phyloP scores from a whole-genome alignment of 2,888 invertebrate genomes.

The Aphidius colemani region DNA sequence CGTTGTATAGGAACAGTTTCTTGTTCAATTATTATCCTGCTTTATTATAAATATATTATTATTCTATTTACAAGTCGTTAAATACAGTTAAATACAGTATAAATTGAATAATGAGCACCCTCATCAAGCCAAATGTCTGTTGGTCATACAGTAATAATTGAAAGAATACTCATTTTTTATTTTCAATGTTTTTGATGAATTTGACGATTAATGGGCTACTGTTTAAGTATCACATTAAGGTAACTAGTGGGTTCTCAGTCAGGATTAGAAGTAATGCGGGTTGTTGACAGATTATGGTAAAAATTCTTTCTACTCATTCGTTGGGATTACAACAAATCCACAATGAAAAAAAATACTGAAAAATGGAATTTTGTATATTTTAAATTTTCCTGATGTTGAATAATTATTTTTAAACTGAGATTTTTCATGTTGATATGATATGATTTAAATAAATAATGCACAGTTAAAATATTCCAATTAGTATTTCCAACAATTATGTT shows the following conservation, averaged over 20 bases:
- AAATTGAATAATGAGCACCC: not conserved
- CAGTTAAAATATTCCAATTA: conserved; percentile 7
- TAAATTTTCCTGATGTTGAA: not conserved
- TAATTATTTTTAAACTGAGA: not conserved
- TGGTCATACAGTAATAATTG: not conserved
- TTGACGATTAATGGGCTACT: conserved; percentile 20
- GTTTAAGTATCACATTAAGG: conserved; percentile 33
- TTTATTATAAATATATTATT: conserved; percentile 19
- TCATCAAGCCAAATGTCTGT: not conserved
- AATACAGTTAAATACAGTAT: no score
- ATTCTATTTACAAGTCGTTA: not conserved
- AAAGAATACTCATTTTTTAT: conserved; percentile 11
- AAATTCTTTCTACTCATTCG: conserved; percentile 28
- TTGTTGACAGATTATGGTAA: conserved; percentile 25
- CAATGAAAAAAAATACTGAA: conserved; percentile 7
- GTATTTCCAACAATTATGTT: not conserved
- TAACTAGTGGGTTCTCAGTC: conserved; percentile 23
- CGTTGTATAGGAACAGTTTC: conserved; percentile 48
- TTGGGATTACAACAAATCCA: conserved; percentile 33
- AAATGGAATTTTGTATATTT: not conserved
- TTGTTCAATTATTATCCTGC: not conserved
- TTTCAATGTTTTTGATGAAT: conserved; percentile 18
- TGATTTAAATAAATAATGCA: not conserved
- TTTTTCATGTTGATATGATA: not conserved
- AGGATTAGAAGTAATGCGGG: conserved; percentile 29